Base-by-base conservation (phyloP, 2,113 vertebrate genomes). In the Xiphophorus hellerii region DNA sequence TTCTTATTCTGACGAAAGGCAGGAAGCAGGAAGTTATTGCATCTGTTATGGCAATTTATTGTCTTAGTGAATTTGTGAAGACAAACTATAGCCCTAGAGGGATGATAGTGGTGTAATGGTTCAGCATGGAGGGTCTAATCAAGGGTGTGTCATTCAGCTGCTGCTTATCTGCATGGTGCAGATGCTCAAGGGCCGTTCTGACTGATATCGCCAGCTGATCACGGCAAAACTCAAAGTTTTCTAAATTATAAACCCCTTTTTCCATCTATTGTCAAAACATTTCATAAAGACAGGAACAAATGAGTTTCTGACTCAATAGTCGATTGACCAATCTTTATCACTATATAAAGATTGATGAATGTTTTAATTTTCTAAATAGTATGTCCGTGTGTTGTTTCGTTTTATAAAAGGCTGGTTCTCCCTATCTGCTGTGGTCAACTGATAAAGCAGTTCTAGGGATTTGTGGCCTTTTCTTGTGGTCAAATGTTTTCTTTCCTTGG, bases 121-220 rank as follows among this genome's bases (percentile, higher is more conserved):
- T 66, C 10, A 58, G 64, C 39, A 69, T 44, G 29, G 65, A 73
- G 68, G 54, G 51, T 69, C 62, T 88, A 80, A 69, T 75, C 2
- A 44, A 80, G 90, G 92, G 93, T 73, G 93, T 20, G 92, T 78
- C 90, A 67, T 66, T 78, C 35, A 48, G 61, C 66, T 51, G 70
- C 71, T 11, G 42, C 82, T 94, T 94, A 94, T 94, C 94, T 90
- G 30, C 33, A 3, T 28, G 39, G 72, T 69, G 76, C 94, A 94
- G 91, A 71, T 63, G 10, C 68, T 74, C 37, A 14, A 75, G 75
- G 69, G 65, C 61, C 64, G 76, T 72, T 31, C 54, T 77, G 70
- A 76, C 63, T 27, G 30, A 89, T 78, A 58, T 78, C 72, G 84
- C 75, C 69, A 82, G 72, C 79, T 70, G 77, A 76, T 87, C 74